Base-by-base conservation (phyloP, 2,888 invertebrate species). In the Adela reaumurella region DNA sequence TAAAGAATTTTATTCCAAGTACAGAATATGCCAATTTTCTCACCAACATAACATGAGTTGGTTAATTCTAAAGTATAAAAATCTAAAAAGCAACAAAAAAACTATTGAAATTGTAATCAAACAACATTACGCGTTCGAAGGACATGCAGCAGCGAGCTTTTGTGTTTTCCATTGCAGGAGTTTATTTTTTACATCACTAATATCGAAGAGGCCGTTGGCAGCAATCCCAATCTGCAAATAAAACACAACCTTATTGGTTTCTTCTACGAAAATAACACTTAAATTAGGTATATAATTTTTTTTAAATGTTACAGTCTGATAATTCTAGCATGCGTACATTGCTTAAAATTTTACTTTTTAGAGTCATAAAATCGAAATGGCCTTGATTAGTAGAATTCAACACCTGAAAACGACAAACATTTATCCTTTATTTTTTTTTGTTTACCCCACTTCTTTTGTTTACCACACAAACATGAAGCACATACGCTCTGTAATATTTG, bases 111-210 rank as follows among this genome's bases (percentile, higher is more conserved):
- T n/a, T n/a, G n/a, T n/a, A n/a, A n/a, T 24, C 24, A 24, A 24
- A 5, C 24, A 24, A 49, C 19, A 55, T 61, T 64, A 71, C 78
- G 71, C 74, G 53, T 77, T 74, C 14, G 74, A 63, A 41, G 78
- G 77, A 62, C 78, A 78, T 16, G 76, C 52, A 16, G 70, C 61
- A 2, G 69, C 57, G n/a, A 78, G 55, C 57, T 78, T 78, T 58
- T 78, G 74, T 5, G 66, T 64, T 65, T 78, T 77, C 78, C 78
- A 78, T 61, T 78, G 77, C 19, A 77, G 52, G 54, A 78, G 62
- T 67, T 78, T 78, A 54, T 74, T 78, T 63, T 78, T 78, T 1
- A 78, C 71, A 49, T 76, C 73, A 54, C 62, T 67, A 45, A 78
- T 64, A 57, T 78, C 78, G 57, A 78, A 74, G 20, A 74, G 66